Conservation (phyloP, 2,113 vertebrate genomes). For the Pica pica region DNA sequence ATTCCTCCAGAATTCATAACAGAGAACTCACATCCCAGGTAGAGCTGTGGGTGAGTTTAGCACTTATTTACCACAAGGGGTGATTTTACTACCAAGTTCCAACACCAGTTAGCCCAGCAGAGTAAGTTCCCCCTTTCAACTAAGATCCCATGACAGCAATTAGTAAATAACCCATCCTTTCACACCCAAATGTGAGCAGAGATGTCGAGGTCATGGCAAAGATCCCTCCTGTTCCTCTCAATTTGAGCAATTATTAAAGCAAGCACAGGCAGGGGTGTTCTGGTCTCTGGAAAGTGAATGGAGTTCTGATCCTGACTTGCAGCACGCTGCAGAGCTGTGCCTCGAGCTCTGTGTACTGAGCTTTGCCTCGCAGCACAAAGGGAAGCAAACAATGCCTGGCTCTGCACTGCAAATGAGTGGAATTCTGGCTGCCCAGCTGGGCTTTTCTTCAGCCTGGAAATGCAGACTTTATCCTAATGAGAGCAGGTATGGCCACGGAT, state of each 20-base stretch:
- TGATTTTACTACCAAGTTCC: neutral
- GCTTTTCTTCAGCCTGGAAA: neutral
- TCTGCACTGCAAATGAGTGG: neutral
- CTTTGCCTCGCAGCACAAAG: neutral
- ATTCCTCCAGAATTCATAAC: neutral
- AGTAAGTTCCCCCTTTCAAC: neutral
- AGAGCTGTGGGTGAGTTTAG: neutral
- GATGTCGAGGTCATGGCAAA: neutral
- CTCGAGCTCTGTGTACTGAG: accelerated
- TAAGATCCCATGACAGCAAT: neutral
- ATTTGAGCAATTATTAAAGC: neutral
- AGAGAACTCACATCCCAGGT: neutral
- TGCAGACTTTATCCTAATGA: neutral
- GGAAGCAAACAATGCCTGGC: neutral
- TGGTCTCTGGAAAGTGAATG: neutral
- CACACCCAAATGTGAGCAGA: neutral
- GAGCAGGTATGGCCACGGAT: neutral
- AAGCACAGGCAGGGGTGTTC: neutral
- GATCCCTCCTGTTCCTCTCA: neutral
- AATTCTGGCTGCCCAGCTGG: neutral
- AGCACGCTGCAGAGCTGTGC: neutral
- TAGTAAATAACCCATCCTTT: neutral
- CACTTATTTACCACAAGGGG: neutral
- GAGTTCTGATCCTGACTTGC: neutral
- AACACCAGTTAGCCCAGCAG: neutral